A percentile compares a stretch with the other conserved stretches of the same genome.
These are phyloP conservation scores for Drosophila bocki DNA, from an alignment of 1,140 invertebrate species.

Conservation along the genomic window DNA sequence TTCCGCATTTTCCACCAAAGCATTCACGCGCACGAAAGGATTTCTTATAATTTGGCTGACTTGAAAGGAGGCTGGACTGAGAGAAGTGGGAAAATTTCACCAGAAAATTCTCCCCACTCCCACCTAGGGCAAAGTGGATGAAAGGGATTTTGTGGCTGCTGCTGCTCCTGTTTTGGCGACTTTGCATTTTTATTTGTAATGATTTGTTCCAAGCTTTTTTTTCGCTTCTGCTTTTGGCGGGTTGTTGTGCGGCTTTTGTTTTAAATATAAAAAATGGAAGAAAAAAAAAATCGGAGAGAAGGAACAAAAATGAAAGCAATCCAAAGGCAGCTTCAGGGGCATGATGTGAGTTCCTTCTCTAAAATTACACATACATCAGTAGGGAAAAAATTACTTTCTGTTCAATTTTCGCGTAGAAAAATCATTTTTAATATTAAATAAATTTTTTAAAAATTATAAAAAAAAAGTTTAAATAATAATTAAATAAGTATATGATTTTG, in stretches of 20 bases:
- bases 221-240: conserved; percentile 63
- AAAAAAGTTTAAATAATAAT: neutral
- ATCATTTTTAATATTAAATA: neutral
- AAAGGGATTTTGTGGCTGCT: conserved; percentile 73
- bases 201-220: conserved; percentile 49
- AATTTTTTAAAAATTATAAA: neutral
- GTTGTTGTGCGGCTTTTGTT: conserved; percentile 71
- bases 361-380: conserved; percentile 37
- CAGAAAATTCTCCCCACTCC: conserved; percentile 11
- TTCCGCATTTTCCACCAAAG: conserved; percentile 81
- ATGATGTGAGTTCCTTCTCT: conserved; percentile 36
- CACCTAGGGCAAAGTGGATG: conserved; percentile 51
- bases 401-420: neutral
- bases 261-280: conserved; percentile 50
- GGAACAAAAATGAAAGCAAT: conserved; percentile 51
- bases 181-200: conserved; percentile 81
- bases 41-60: conserved; percentile 82
- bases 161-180: conserved; percentile 67
- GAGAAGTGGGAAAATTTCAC: conserved; percentile 4
- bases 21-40: conserved; percentile 83
- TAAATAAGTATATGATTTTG: no score
- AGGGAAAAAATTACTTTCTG: neutral
- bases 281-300: conserved; percentile 16
- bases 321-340: conserved; percentile 24
- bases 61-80: conserved; percentile 69